Base-by-base conservation (phyloP, 2,888 invertebrate species). In the Ophion costatus region DNA sequence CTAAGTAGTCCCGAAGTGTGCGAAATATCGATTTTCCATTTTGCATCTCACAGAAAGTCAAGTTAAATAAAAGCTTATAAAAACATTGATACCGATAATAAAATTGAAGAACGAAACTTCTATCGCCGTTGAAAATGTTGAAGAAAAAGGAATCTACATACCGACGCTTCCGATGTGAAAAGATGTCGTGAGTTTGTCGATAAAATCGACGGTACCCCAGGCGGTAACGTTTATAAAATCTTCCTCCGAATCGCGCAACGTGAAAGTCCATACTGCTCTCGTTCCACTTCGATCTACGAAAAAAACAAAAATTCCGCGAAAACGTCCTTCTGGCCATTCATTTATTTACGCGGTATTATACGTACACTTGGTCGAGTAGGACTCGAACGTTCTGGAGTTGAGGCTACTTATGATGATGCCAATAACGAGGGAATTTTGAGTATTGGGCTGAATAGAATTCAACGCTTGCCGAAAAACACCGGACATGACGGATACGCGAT, bases 191-290 rank as follows among this genome's bases (percentile, higher is more conserved):
- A 96, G 95, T 79, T 95, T 95, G 61, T 95, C 94, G 24, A 97
- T 94, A 89, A 94, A 96, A 86, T 95, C 95, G 81, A 95, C 95
- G 5, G 95, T 94, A 3, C 97, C 97, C 97, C 97, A 98, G 85
- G 95, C 96, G 84, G 96, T 96, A 20, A 96, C 96, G 91, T 97
- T 97, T 69, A 97, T 96, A 6, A 96, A 96, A 91, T 97, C 96
- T 0, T 95, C 92, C 22, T 95, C 94, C 0, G 97, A 96, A 94
- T 97, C 98, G 86, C 97, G 95, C 38, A 97, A 87, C 0, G 97
- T 97, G 87, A 97, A 97, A 78, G 96, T 96, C 94, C 96, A 96
- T 0, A 97, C 97, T n/a, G 95, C 96, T 87, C 96, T 95, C 45
- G 90, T 88, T 10, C 91, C 91, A 0, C 83, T 33, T 29, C 88